Conservation (phyloP, 1,140 invertebrate species). For the Nasonia vitripennis region DNA sequence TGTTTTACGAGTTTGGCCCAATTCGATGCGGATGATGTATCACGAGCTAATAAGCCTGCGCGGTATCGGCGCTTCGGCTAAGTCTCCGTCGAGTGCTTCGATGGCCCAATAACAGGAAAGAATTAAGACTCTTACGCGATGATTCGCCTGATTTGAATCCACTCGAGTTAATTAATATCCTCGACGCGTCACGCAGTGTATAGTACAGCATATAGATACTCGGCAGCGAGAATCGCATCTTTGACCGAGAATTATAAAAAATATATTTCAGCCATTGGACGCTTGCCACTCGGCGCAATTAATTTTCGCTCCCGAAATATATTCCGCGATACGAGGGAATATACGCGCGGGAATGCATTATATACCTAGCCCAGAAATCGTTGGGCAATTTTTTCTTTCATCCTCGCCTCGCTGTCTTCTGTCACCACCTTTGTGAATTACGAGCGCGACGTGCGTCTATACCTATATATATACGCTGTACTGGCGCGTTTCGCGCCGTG, state of each 20-base stretch:
- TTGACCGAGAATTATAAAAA: slow-evolving; percentile 2
- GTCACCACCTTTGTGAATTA: slow-evolving; percentile 14
- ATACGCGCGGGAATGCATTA: slow-evolving; percentile 4
- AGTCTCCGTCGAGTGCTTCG: too few species aligned
- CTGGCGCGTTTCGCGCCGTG: background rate
- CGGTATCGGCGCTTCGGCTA: background rate
- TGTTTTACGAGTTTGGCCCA: background rate
- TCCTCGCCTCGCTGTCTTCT: background rate
- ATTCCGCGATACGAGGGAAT: background rate
- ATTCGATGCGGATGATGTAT: background rate
- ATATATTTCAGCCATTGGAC: slow-evolving; percentile 36
- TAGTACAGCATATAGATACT: background rate
- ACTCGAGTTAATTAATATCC: background rate
- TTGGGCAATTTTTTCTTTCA: background rate
- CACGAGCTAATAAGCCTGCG: background rate
- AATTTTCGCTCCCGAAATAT: slow-evolving; percentile 41
- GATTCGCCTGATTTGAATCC: slow-evolving; percentile 1
- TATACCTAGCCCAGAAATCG: slow-evolving; percentile 3
- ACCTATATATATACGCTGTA: too few species aligned
- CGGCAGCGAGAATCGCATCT: background rate
- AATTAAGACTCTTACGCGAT: background rate
- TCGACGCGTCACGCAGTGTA: background rate
- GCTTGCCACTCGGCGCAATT: slow-evolving; percentile 36
- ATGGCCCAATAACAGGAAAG: background rate
- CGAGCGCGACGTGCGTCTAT: background rate